phyloP scores from a whole-genome alignment of 2,797 vertebrate genomes.

The Phrynocephalus guinanensis region DNA sequence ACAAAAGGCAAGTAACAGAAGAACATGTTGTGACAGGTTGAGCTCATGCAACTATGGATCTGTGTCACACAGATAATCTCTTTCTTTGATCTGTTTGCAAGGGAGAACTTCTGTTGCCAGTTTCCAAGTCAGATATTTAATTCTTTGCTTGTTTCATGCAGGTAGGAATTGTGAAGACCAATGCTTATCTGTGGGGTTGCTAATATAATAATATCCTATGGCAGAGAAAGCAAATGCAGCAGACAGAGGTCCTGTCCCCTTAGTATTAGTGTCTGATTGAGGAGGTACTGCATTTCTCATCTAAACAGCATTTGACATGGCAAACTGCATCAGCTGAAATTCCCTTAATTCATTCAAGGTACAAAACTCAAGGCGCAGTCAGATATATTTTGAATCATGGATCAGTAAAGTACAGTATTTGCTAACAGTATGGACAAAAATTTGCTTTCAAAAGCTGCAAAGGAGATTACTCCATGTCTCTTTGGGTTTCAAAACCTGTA shows the following conservation, averaged over 20 bases:
- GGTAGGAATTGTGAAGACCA: background rate
- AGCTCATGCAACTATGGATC: background rate
- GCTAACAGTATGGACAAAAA: background rate
- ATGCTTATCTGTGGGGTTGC: background rate
- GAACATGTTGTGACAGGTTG: background rate
- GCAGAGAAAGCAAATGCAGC: background rate
- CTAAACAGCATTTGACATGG: background rate
- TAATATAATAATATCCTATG: background rate
- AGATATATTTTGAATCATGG: background rate
- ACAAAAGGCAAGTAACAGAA: background rate
- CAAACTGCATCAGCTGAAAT: background rate
- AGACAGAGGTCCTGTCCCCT: background rate
- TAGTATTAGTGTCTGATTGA: background rate
- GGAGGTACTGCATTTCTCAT: background rate
- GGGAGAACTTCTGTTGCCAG: background rate
- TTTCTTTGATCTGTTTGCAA: background rate
- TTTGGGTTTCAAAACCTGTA: background rate
- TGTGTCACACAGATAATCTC: background rate
- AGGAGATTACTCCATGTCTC: background rate
- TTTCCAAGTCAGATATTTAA: background rate
- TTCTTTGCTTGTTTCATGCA: background rate
- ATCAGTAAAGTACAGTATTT: background rate
- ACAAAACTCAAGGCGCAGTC: background rate
- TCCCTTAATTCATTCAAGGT: background rate
- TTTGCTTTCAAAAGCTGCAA: background rate